Evolutionary conservation across 2,113 vertebrate genomes (phyloP).

Genomic region (Mormoops blainvillei): DNA sequence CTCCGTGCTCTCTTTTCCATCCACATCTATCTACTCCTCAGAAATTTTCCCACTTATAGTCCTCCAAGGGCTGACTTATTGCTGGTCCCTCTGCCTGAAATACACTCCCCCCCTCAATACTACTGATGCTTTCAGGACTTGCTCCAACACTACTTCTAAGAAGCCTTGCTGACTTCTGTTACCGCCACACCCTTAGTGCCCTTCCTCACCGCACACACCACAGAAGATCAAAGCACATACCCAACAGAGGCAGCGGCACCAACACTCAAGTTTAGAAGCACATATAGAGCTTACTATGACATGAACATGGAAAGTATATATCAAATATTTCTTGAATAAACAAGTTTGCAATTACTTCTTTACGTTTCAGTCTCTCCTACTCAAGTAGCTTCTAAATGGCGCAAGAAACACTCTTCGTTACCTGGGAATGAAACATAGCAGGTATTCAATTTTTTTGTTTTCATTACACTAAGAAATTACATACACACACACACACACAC

Average conservation of each 20-base stretch:
- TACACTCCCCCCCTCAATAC: not conserved
- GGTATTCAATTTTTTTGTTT: not conserved
- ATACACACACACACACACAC: no score
- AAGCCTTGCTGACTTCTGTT: not conserved
- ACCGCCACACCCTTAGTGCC: not conserved
- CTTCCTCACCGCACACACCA: not conserved
- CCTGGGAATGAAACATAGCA: not conserved
- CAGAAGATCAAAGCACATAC: not conserved
- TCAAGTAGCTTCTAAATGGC: not conserved
- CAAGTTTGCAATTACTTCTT: not conserved
- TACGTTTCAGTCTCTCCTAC: not conserved
- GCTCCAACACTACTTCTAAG: not conserved
- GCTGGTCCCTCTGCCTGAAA: not conserved
- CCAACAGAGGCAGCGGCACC: not conserved
- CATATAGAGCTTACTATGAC: not conserved
- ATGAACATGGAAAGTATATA: not conserved
- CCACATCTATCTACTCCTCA: not conserved
- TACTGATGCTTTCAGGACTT: not conserved
- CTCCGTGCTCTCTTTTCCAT: not conserved
- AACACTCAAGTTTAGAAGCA: not conserved
- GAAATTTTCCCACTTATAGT: not conserved
- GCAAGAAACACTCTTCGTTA: not conserved
- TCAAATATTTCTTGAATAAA: slow-evolving; percentile 1
- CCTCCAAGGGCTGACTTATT: not conserved
- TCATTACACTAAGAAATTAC: not conserved